A percentile compares a stretch with the other conserved stretches of the same genome.
Evolutionary conservation across 2,113 vertebrate species (phyloP).

Genomic region (Bucco capensis): DNA sequence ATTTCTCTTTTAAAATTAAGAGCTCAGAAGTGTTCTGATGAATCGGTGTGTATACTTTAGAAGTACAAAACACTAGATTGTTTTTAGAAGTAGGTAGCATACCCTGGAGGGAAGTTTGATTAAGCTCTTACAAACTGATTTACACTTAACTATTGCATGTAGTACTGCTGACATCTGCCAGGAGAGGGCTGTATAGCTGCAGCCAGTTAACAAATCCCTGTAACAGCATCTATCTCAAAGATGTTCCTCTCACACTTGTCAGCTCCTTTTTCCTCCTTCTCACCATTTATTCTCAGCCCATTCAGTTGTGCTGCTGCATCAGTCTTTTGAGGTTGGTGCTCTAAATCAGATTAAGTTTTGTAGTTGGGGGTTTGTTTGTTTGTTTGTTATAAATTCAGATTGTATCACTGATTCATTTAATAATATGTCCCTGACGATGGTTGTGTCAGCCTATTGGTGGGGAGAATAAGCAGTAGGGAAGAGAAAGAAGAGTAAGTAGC

Average conservation of each 20-base stretch:
- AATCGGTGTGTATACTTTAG: rapidly evolving
- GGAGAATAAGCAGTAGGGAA: neutral
- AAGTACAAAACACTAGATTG: neutral
- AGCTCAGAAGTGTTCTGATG: neutral
- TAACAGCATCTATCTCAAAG: neutral
- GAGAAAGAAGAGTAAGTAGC: neutral
- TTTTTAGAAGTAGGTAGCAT: neutral
- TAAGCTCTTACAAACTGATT: neutral
- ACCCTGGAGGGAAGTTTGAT: neutral
- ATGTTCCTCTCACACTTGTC: neutral
- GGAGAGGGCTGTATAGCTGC: neutral
- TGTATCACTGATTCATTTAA: neutral
- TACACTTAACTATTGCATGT: neutral
- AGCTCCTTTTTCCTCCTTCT: neutral
- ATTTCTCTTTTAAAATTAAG: neutral
- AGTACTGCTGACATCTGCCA: neutral
- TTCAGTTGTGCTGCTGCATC: neutral
- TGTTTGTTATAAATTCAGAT: neutral
- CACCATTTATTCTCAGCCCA: neutral
- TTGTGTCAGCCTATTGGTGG: neutral
- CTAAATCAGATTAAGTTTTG: neutral
- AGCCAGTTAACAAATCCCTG: neutral
- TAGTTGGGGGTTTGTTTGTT: neutral
- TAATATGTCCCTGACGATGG: neutral
- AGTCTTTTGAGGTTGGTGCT: neutral